A percentile compares a stretch with the other conserved stretches of the same genome.
phyloP scores from a whole-genome alignment of 2,797 vertebrate species.

The Parotocinclus haroldoi region DNA sequence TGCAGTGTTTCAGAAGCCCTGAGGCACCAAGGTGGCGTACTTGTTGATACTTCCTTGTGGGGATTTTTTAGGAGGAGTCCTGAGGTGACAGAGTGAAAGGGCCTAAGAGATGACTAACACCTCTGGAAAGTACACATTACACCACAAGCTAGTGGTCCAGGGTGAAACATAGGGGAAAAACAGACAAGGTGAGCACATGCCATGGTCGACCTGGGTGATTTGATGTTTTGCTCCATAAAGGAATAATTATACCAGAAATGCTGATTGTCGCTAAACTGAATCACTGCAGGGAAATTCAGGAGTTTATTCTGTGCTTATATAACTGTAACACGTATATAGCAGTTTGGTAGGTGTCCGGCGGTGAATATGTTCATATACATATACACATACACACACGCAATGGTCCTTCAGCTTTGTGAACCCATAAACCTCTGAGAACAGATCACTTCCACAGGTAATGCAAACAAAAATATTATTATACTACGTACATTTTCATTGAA shows the following conservation, averaged over 20 bases:
- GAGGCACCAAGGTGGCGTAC: constrained; percentile 8
- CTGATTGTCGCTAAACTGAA: not conserved
- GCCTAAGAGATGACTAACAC: constrained; percentile 43
- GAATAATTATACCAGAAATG: constrained; percentile 7
- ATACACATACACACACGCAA: too few species aligned
- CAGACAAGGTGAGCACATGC: not conserved
- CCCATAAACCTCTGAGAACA: too few species aligned
- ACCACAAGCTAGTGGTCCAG: constrained; percentile 9
- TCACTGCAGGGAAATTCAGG: not conserved
- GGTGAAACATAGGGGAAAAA: constrained; percentile 22
- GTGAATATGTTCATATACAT: too few species aligned
- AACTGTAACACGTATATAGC: too few species aligned
- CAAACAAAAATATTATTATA: too few species aligned
- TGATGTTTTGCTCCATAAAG: not conserved
- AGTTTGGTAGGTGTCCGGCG: too few species aligned
- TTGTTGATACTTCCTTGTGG: constrained; percentile 42
- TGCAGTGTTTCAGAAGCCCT: constrained; percentile 21
- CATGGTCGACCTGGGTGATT: not conserved
- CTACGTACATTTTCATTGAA: too few species aligned
- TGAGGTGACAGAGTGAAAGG: constrained; percentile 16
- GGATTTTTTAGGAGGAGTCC: constrained; percentile 43
- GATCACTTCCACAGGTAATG: too few species aligned
- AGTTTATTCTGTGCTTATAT: not conserved
- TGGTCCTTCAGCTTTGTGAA: too few species aligned
- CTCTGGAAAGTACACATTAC: constrained; percentile 43